phyloP scores from a whole-genome alignment of 1,140 invertebrate species.

The Catajapyx aquilonaris region DNA sequence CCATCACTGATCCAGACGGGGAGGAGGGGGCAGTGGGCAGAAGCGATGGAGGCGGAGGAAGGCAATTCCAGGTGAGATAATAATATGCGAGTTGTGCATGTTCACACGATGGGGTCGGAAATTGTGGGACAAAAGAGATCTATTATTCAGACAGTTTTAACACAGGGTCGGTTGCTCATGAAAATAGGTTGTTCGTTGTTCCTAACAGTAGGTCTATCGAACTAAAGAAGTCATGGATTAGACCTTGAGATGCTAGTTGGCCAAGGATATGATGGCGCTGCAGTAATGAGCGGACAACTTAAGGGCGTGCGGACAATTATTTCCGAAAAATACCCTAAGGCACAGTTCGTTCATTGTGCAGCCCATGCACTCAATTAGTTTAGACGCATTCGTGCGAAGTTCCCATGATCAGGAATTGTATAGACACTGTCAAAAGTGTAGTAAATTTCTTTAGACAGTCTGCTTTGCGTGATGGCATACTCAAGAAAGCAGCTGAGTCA shows the following conservation, averaged over 20 bases:
- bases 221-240: neutral
- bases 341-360: neutral
- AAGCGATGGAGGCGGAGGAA: too few relatives aligned
- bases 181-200: too few relatives aligned
- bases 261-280: neutral
- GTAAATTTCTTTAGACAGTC: neutral
- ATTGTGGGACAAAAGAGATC: too few relatives aligned
- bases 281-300: neutral
- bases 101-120: too few relatives aligned
- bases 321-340: neutral
- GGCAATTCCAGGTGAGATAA: too few relatives aligned
- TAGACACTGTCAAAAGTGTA: neutral
- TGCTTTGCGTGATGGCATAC: neutral
- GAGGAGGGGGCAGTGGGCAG: too few relatives aligned
- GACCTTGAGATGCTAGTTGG: neutral
- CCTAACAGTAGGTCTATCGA: too few relatives aligned
- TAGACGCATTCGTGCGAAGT: neutral
- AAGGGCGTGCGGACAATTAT: neutral
- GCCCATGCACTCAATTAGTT: neutral
- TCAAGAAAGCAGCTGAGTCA: neutral
- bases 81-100: too few relatives aligned
- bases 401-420: neutral
- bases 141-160: too few relatives aligned
- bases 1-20: too few relatives aligned
- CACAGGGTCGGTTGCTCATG: too few relatives aligned